Percentiles rank a stretch among this genome's conserved stretches.
Conservation (phyloP, 1,140 invertebrate species). For the Anastrepha ludens region DNA sequence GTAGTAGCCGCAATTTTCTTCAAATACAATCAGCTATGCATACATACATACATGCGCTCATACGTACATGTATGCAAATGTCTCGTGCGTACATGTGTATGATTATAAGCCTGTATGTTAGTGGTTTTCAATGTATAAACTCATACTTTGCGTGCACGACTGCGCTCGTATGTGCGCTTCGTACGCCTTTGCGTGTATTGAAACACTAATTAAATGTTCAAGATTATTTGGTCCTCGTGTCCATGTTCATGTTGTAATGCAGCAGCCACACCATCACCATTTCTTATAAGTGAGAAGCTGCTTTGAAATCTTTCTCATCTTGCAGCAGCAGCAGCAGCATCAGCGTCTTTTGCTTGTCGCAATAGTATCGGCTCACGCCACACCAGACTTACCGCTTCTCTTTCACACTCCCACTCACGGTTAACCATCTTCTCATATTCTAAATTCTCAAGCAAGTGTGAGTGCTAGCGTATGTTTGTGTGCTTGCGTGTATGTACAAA, state of each 20-base stretch:
- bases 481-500: neutral
- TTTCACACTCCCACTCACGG: neutral
- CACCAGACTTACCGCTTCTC: neutral
- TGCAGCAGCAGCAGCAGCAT: neutral
- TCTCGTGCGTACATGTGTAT: neutral
- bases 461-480: neutral
- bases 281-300: neutral
- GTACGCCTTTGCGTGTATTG: slow-evolving; percentile 13
- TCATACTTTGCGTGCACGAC: neutral
- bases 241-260: slow-evolving; percentile 43
- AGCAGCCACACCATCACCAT: neutral
- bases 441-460: neutral
- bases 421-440: slow-evolving; percentile 41
- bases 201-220: slow-evolving; percentile 57
- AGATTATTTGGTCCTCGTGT: slow-evolving; percentile 49
- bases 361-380: slow-evolving; percentile 17
- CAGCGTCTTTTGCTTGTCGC: slow-evolving; percentile 10
- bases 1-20: neutral
- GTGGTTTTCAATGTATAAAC: slow-evolving; percentile 10
- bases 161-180: neutral
- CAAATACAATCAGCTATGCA: neutral
- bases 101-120: slow-evolving; percentile 18
- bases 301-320: slow-evolving; percentile 7
- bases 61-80: neutral
- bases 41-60: neutral